phyloP scores from a whole-genome alignment of 30 jellyfish, hydroid and myxozoan genomes.

The Aurelia sp. region DNA sequence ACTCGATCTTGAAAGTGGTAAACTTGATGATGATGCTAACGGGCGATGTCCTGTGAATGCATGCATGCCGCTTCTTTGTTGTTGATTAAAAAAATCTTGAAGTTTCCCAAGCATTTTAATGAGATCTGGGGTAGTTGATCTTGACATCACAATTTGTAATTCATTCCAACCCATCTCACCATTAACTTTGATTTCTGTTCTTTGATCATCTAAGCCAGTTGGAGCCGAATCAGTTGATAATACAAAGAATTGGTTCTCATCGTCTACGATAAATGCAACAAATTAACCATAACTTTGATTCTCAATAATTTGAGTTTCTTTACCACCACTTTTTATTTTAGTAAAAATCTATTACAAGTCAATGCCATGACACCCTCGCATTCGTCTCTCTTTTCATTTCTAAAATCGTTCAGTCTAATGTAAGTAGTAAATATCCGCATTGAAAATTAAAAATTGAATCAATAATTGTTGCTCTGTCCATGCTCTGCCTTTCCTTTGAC shows the following conservation, averaged over 20 bases:
- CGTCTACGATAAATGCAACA: background rate
- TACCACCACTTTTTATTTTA: no score
- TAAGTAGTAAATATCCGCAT: no score
- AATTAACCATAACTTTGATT: no score
- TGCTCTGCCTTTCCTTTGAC: no score
- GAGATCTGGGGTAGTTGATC: slow-evolving; percentile 95
- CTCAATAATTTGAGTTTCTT: no score
- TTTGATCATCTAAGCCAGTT: slow-evolving; percentile 1
- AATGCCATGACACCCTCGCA: no score
- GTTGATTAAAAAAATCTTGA: slow-evolving; percentile 91
- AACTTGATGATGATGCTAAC: slow-evolving; percentile 35
- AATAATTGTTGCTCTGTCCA: no score
- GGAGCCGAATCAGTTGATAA: slow-evolving; percentile 6
- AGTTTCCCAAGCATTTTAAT: slow-evolving; percentile 82
- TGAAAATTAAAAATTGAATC: no score
- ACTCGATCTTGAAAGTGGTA: slow-evolving; percentile 23
- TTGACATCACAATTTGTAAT: slow-evolving; percentile 85
- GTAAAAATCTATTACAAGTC: no score
- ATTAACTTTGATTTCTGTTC: slow-evolving; percentile 43
- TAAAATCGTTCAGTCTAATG: no score
- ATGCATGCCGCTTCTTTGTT: slow-evolving; percentile 90
- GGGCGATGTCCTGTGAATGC: slow-evolving; percentile 75
- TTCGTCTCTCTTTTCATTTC: no score
- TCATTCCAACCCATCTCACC: slow-evolving; percentile 93
- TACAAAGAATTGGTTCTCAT: slow-evolving; percentile 32